Percentiles rank a stretch among this genome's conserved stretches.
phyloP scores from a whole-genome alignment of 2,888 invertebrate species.

The Nephrotoma appendiculata region DNA sequence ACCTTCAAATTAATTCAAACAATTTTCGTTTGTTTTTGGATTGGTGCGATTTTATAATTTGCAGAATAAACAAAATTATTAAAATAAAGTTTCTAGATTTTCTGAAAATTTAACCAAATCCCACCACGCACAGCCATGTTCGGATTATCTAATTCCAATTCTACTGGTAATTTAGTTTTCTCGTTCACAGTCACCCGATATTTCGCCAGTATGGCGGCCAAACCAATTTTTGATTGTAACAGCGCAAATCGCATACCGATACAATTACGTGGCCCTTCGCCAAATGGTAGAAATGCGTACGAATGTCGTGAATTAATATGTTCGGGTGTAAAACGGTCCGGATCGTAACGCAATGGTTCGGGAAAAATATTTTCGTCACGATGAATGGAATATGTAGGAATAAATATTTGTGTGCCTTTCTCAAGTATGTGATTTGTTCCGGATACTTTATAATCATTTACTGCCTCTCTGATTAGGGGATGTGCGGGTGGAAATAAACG shows the following conservation, averaged over 20 bases:
- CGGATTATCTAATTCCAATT: not conserved
- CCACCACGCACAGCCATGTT: slow-evolving; percentile 1
- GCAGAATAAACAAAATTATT: no score
- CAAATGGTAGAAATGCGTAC: slow-evolving; percentile 12
- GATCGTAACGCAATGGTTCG: slow-evolving; percentile 40
- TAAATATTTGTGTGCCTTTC: slow-evolving; percentile 36
- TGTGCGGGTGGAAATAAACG: slow-evolving; percentile 3
- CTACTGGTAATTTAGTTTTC: slow-evolving; percentile 10
- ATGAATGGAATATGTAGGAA: slow-evolving; percentile 42
- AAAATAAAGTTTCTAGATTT: slow-evolving; percentile 20
- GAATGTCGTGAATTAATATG: slow-evolving; percentile 33
- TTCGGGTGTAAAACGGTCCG: slow-evolving; percentile 39
- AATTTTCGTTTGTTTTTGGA: no score
- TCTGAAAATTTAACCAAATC: slow-evolving; percentile 8
- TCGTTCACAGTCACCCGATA: slow-evolving; percentile 15
- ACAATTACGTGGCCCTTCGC: slow-evolving; percentile 13
- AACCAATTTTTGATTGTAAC: slow-evolving; percentile 6
- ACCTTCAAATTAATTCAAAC: no score
- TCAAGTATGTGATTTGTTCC: slow-evolving; percentile 32
- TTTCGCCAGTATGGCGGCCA: slow-evolving; percentile 6
- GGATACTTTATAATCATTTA: slow-evolving; percentile 11
- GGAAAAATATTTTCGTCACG: slow-evolving; percentile 42
- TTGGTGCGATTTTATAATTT: no score
- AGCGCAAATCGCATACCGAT: slow-evolving; percentile 16
- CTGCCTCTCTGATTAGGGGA: not conserved